These are phyloP conservation scores for Drosophila formosana DNA, from an alignment of 2,888 invertebrate genomes.

Conservation along the genomic window DNA sequence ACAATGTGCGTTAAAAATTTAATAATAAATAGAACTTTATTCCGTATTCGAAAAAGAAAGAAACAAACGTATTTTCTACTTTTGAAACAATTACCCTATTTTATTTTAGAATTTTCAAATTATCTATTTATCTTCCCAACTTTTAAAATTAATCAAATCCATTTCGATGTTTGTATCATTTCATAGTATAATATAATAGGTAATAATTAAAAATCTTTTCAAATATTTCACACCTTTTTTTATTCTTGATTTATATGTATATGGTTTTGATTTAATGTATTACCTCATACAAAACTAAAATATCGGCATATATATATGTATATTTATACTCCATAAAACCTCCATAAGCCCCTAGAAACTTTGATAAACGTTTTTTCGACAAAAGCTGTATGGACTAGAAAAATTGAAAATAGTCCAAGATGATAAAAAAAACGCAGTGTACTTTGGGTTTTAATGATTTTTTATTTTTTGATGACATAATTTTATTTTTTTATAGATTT, in stretches of 20 bases:
- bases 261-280: no score
- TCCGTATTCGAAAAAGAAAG: conserved; percentile 58
- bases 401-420: background rate
- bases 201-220: background rate
- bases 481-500: conserved; percentile 50
- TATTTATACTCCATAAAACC: no score
- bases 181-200: background rate
- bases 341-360: no score
- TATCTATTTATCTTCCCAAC: background rate
- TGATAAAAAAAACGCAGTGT: background rate
- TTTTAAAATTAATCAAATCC: background rate
- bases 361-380: no score
- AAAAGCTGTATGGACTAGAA: no score
- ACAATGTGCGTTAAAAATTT: conserved; percentile 75
- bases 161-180: background rate
- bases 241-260: no score
- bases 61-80: background rate
- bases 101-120: background rate
- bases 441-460: conserved; percentile 61
- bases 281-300: no score
- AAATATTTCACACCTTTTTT: background rate
- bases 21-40: conserved; percentile 72
- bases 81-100: background rate
- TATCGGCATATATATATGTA: no score
- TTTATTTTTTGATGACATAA: conserved; percentile 62